Evolutionary conservation across 2,113 vertebrate species (phyloP).

Genomic region (Apodemus speciosus): DNA sequence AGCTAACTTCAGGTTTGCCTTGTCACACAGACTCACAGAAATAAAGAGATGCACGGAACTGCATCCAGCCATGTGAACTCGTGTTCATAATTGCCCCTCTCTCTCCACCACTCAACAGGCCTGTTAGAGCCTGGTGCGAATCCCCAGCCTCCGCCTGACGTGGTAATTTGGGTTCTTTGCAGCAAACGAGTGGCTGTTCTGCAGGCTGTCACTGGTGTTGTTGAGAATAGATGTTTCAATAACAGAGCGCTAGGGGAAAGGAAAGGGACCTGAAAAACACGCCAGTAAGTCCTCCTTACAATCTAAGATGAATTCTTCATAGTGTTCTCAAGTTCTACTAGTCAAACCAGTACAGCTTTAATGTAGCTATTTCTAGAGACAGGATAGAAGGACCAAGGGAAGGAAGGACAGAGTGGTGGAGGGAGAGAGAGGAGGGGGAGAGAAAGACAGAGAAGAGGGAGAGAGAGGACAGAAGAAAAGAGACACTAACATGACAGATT

Average conservation of each 20-base stretch:
- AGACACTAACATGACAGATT: not conserved
- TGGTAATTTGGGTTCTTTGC: slow-evolving; percentile 3
- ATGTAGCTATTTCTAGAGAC: not conserved
- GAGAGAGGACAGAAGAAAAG: not conserved
- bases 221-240: slow-evolving; percentile 11
- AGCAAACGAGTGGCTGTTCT: slow-evolving; percentile 53
- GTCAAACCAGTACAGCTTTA: not conserved
- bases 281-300: slow-evolving; percentile 12
- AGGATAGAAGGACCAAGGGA: too few species aligned
- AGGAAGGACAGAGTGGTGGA: too few species aligned
- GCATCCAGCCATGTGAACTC: not conserved
- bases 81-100: slow-evolving; percentile 41
- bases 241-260: slow-evolving; percentile 36
- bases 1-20: not conserved
- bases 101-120: not conserved
- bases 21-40: not conserved
- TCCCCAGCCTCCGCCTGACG: not conserved
- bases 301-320: slow-evolving; percentile 17
- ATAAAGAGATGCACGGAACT: rapidly evolving
- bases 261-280: slow-evolving; percentile 13
- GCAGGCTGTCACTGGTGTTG: not conserved
- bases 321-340: not conserved
- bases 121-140: slow-evolving; percentile 51
- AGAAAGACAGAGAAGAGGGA: too few species aligned
- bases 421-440: not conserved